phyloP scores from a whole-genome alignment of 2,888 invertebrate species.

The Papilio protenor region DNA sequence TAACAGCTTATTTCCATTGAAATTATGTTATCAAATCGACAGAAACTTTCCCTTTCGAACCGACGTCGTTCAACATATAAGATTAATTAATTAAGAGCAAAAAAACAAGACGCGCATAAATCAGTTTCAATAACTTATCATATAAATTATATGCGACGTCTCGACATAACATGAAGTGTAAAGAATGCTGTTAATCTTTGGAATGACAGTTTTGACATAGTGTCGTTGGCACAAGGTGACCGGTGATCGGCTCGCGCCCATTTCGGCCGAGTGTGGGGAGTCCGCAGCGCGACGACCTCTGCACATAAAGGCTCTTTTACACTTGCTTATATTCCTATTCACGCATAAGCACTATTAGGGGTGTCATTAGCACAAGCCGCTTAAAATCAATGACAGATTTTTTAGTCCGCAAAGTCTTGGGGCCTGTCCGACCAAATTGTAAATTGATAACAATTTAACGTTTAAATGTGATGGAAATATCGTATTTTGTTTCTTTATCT shows the following conservation, averaged over 20 bases:
- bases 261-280: slow-evolving; percentile 56
- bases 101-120: slow-evolving; percentile 34
- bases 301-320: slow-evolving; percentile 41
- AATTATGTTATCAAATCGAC: not conserved
- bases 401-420: too few relatives aligned
- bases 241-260: slow-evolving; percentile 44
- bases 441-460: too few relatives aligned
- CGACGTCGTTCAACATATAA: not conserved
- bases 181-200: slow-evolving; percentile 44
- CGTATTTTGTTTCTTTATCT: too few relatives aligned
- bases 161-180: slow-evolving; percentile 35
- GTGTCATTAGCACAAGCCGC: too few relatives aligned
- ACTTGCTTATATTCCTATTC: not conserved
- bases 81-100: slow-evolving; percentile 24
- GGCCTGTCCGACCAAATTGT: too few relatives aligned
- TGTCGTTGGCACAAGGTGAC: slow-evolving; percentile 53
- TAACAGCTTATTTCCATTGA: not conserved
- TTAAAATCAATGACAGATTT: too few relatives aligned
- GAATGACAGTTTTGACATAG: slow-evolving; percentile 42
- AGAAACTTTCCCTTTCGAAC: slow-evolving; percentile 29
- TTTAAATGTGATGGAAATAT: too few relatives aligned
- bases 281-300: slow-evolving; percentile 54
- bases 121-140: slow-evolving; percentile 28
- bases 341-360: too few relatives aligned
- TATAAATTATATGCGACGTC: slow-evolving; percentile 34